phyloP scores from a whole-genome alignment of 2,888 invertebrate genomes.

The Cephus rjabovi region DNA sequence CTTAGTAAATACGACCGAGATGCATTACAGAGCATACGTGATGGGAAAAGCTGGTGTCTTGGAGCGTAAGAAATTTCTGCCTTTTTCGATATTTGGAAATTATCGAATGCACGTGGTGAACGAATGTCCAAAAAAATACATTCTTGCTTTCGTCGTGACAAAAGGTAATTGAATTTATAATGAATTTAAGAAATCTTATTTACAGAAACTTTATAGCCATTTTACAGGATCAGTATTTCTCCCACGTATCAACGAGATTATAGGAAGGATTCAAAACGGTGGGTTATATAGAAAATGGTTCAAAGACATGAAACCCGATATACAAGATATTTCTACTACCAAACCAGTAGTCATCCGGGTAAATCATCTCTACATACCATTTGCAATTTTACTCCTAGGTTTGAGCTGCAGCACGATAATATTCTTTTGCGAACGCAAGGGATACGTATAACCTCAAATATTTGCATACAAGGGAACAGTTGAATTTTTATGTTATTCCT shows the following conservation, averaged over 20 bases:
- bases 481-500: not conserved
- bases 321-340: not conserved
- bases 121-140: conserved; percentile 64
- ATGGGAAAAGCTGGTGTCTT: conserved; percentile 8
- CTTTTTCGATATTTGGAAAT: not conserved
- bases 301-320: conserved; percentile 35
- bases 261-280: conserved; percentile 53
- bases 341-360: conserved; percentile 14
- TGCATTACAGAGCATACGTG: not conserved
- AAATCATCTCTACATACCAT: conserved; percentile 16
- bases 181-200: not conserved
- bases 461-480: not conserved
- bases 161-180: conserved; percentile 24
- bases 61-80: not conserved
- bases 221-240: conserved; percentile 61
- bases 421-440: conserved; percentile 8
- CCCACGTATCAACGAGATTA: conserved; percentile 52
- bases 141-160: conserved; percentile 63
- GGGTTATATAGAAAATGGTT: conserved; percentile 65
- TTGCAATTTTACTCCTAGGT: conserved; percentile 10
- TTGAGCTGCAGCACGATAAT: not conserved
- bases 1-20: not conserved
- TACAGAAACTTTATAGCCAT: not conserved
- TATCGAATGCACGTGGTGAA: conserved; percentile 60
- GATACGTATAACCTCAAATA: not conserved